Base-by-base conservation (phyloP, 2,888 invertebrate species). In the Pseudococcus viburni region DNA sequence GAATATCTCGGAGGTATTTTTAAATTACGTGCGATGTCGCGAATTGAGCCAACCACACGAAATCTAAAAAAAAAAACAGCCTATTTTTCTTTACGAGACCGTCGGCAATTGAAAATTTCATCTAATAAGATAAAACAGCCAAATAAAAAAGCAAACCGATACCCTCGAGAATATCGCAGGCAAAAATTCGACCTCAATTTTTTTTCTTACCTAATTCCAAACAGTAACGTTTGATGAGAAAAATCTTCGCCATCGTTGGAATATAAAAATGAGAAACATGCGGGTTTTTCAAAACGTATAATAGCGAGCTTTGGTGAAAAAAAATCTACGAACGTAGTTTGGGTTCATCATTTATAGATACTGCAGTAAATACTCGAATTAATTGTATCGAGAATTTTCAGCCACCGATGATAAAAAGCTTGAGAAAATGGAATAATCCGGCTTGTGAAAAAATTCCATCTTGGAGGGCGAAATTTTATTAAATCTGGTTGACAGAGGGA, bases 41-140 rank as follows among this genome's bases (percentile, higher is more conserved):
- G 64, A 64, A 64, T 64, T 64, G 64, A 64, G 22, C 64, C 15
- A 64, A 64, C 19, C 64, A 22, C 64, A 64, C 22, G 22, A 64
- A 64, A 64, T 64, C 64, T 64, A 64, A 64, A 64, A 59, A 19
- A 59, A 59, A 59, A 59, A 64, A 59, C 22, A 64, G 64, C 64
- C 64, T 64, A 64, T 64, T 64, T 64, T 64, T 64, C 64, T 64
- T 64, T 64, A 64, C 64, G 64, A 64, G 64, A 64, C 64, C 64
- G 19, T 64, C 64, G 64, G 64, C 64, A 22, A 64, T 64, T 64
- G 64, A 64, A 64, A 64, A 64, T 64, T 64, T 64, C 64, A 64
- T 64, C 64, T 64, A 64, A 64, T 64, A 64, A 64, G 64, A 59
- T 64, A 64, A 64, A 64, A 22, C 64, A 64, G 64, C 64, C 64